These are phyloP conservation scores for Cyclophora punctaria DNA, from an alignment of 2,888 invertebrate genomes.

Conservation along the genomic window DNA sequence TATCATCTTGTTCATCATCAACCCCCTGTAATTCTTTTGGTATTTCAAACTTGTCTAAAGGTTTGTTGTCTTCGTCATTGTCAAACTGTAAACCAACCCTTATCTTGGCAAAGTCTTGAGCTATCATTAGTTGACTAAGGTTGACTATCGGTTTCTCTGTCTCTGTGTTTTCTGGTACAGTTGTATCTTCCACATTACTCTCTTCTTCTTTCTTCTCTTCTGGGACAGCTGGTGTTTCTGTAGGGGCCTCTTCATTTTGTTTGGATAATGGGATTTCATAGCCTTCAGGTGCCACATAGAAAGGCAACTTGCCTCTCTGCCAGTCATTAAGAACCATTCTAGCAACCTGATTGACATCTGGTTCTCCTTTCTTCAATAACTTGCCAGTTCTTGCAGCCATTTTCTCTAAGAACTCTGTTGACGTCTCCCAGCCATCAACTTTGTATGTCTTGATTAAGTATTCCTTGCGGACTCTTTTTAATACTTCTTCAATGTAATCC, in stretches of 20 bases:
- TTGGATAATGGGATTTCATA: conserved; percentile 81
- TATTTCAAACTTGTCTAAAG: conserved; percentile 68
- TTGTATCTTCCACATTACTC: conserved; percentile 23
- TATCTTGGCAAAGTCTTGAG: conserved; percentile 90
- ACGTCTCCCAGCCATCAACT: conserved; percentile 85
- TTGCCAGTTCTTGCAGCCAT: conserved; percentile 91
- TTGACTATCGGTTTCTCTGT: conserved; percentile 45
- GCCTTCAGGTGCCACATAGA: conserved; percentile 91
- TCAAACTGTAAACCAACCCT: conserved; percentile 82
- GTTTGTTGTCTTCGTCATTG: conserved; percentile 77
- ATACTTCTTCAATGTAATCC: conserved; percentile 91
- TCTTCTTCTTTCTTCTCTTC: conserved; percentile 37
- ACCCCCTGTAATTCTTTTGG: conserved; percentile 61
- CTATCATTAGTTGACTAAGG: conserved; percentile 69
- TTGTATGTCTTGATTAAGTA: conserved; percentile 94
- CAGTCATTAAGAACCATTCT: conserved; percentile 98
- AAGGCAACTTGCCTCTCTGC: conserved; percentile 98
- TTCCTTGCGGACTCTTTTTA: conserved; percentile 90
- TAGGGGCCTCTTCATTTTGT: conserved; percentile 32
- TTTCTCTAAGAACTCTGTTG: conserved; percentile 93
- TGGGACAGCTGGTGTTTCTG: conserved; percentile 20
- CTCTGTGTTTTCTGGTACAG: conserved; percentile 29
- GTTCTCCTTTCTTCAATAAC: conserved; percentile 96
- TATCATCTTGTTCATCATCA: conserved; percentile 49
- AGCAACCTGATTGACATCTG: conserved; percentile 90